phyloP scores from a whole-genome alignment of 1,140 invertebrate species.

The Olivierus martensii region DNA sequence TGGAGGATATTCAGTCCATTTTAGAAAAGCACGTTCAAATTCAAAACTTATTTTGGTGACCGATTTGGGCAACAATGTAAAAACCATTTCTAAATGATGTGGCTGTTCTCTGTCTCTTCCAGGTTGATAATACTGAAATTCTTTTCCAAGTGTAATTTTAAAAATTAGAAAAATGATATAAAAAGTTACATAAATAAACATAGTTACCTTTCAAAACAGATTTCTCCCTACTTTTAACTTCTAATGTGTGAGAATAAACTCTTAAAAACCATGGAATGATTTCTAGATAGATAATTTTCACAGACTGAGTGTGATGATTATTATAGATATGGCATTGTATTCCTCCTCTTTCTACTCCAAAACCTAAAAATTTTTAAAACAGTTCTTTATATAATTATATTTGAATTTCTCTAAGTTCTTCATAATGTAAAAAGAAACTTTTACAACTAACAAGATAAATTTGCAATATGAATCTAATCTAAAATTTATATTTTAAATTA shows the following conservation, averaged over 20 bases:
- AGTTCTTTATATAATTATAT: too few relatives aligned
- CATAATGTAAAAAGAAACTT: too few relatives aligned
- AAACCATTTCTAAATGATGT: conserved; percentile 76
- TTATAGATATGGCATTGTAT: conserved; percentile 39
- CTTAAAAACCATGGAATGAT: conserved; percentile 80
- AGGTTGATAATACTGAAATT: conserved; percentile 48
- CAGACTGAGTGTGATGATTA: conserved; percentile 20
- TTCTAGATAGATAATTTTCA: conserved; percentile 39
- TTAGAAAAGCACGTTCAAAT: conserved; percentile 88
- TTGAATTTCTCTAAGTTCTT: too few relatives aligned
- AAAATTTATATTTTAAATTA: too few relatives aligned
- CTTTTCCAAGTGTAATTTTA: background rate
- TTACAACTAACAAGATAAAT: too few relatives aligned
- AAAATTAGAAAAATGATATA: too few relatives aligned
- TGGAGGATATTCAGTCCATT: conserved; percentile 97
- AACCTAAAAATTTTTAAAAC: conserved; percentile 28
- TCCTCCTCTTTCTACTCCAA: conserved; percentile 63
- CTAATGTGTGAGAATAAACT: conserved; percentile 77
- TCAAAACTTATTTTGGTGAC: conserved; percentile 69
- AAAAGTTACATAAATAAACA: conserved; percentile 2
- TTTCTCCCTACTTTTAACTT: conserved; percentile 39
- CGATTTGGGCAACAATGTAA: conserved; percentile 62
- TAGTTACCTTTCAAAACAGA: conserved; percentile 44
- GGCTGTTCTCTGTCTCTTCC: conserved; percentile 66
- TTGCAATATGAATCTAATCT: too few relatives aligned